Base-by-base conservation (phyloP, 2,888 invertebrate species). In the Microctonus hyperodae region DNA sequence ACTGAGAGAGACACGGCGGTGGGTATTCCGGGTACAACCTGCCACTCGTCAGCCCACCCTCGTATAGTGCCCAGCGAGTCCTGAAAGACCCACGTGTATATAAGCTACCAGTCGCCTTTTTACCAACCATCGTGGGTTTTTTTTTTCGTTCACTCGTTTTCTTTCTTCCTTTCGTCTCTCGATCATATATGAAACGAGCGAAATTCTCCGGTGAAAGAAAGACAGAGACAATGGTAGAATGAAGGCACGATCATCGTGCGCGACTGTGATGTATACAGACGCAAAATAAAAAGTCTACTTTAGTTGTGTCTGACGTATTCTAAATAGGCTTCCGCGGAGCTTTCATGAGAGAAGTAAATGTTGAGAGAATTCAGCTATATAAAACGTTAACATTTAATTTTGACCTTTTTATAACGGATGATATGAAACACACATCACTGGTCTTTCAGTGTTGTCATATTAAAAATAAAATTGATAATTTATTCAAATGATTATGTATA, bases 11-110 rank as follows among this genome's bases (percentile, higher is more conserved):
- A 74, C 82, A 77, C 80, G 78, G 78, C 81, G 81, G 81, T 80
- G 82, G 81, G 80, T 80, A 83, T 83, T 80, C 82, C 79, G 78
- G 78, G 78, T 80, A 80, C 79, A 80, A 80, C 81, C 81, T 83
- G 81, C 82, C 82, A 82, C 81, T 83, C 82, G 81, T 80, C 83
- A 78, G 81, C 77, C 81, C 83, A 83, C 83, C 82, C 82, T 79
- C 76, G 74, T 78, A 75, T 72, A 68, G 72, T n/a, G n/a, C n/a
- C n/a, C 65, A 67, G 68, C 61, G 65, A 66, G 64, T 61, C 65
- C 33, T 37, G 59, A 59, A 59, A 40, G 40, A 31, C 10, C 50
- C 31, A 20, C 35, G 13, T 16, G 16, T 44, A 44, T n/a, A 44
- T 35, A 63, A 37, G 64, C 67, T 67, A 67, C 67, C 59, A 64